Evolutionary conservation across 2,797 vertebrate genomes (phyloP).

Genomic region (Micrastur ruficollis): DNA sequence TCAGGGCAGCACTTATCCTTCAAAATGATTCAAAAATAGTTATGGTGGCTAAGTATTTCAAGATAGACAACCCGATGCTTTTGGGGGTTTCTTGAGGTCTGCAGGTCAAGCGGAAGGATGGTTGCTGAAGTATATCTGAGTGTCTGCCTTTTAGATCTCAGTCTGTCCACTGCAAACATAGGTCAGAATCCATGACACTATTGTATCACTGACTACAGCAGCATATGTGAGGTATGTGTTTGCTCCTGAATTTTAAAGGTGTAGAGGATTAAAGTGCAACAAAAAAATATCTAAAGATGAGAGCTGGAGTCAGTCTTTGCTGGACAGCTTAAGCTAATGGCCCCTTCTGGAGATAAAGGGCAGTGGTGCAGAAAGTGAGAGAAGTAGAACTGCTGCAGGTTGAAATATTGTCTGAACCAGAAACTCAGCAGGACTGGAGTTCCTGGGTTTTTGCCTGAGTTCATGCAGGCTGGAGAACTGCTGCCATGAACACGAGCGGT

Average conservation of each 20-base stretch:
- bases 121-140: not conserved
- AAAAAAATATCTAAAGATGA: not conserved
- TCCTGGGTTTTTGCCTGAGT: not conserved
- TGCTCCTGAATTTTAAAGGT: not conserved
- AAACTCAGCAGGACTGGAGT: not conserved
- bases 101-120: not conserved
- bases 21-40: not conserved
- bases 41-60: not conserved
- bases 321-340: not conserved
- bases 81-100: not conserved
- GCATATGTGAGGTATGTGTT: not conserved
- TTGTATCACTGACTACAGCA: not conserved
- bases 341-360: not conserved
- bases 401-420: not conserved
- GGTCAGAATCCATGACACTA: not conserved
- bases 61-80: not conserved
- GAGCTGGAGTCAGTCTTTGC: not conserved
- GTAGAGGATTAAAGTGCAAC: not conserved
- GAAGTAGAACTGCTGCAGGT: not conserved
- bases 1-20: not conserved
- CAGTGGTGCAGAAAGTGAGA: not conserved
- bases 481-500: rapidly evolving
- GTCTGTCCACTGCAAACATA: not conserved
- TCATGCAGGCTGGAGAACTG: not conserved
- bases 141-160: not conserved